Conservation (phyloP, 2,113 vertebrate genomes). For the Macrotus californicus region DNA sequence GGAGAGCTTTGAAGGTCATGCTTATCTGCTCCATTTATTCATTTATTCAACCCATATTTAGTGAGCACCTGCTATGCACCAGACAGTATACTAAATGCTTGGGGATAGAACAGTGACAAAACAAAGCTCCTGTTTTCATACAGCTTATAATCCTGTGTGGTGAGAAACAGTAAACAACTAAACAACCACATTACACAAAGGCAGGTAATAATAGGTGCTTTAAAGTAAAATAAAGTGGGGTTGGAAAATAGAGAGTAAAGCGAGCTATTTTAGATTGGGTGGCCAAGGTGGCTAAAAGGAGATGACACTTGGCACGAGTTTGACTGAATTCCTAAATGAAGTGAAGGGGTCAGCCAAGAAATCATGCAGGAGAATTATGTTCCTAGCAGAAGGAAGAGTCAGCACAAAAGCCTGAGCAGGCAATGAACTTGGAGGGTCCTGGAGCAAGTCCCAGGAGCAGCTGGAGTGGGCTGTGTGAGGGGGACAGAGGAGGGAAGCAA, state of each 20-base stretch:
- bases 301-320: background rate
- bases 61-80: background rate
- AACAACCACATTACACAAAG: background rate
- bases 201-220: background rate
- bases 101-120: background rate
- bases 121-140: background rate
- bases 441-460: background rate
- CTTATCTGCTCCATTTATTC: background rate
- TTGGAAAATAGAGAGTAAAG: background rate
- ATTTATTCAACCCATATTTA: background rate
- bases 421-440: rapidly evolving
- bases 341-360: background rate
- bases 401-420: background rate
- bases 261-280: background rate
- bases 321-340: background rate
- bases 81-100: background rate
- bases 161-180: background rate
- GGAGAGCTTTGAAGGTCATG: background rate
- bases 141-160: background rate
- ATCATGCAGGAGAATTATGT: background rate
- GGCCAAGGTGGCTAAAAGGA: background rate
- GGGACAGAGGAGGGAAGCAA: background rate
- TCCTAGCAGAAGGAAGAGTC: background rate
- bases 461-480: background rate
- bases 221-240: background rate